Evolutionary conservation across 2,888 invertebrate genomes (phyloP).

Genomic region (Cylindroiulus punctatus): DNA sequence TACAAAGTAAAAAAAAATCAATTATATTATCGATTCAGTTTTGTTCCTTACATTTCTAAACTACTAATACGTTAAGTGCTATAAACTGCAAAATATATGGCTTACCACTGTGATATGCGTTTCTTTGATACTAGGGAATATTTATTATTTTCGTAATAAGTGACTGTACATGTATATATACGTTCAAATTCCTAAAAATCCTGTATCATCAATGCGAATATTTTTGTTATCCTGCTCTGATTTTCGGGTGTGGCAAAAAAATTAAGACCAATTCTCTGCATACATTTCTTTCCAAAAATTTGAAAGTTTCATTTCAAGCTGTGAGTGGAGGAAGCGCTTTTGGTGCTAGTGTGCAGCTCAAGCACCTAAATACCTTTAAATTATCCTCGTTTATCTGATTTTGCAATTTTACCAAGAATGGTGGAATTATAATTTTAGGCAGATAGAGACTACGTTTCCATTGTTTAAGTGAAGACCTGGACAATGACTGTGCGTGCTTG

Average conservation of each 20-base stretch:
- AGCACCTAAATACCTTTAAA: not conserved
- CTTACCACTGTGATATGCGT: no score
- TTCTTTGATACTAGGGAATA: no score
- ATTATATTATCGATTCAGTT: no score
- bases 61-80: no score
- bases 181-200: not conserved
- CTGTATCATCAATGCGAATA: not conserved
- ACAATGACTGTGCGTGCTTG: not conserved
- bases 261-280: constrained; percentile 34
- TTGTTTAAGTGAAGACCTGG: not conserved
- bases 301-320: constrained; percentile 14
- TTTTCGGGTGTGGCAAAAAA: not conserved
- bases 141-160: not conserved
- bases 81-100: no score
- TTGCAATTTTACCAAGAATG: not conserved
- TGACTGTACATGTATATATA: not conserved
- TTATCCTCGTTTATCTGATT: constrained; percentile 6
- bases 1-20: no score
- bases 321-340: not conserved
- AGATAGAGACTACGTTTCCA: not conserved
- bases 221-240: not conserved
- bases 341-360: not conserved
- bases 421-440: not conserved
- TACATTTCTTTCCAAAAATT: not conserved
- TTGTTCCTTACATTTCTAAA: no score